Conservation (phyloP, 2,888 invertebrate genomes). For the Coronaproctus castanopsis region DNA sequence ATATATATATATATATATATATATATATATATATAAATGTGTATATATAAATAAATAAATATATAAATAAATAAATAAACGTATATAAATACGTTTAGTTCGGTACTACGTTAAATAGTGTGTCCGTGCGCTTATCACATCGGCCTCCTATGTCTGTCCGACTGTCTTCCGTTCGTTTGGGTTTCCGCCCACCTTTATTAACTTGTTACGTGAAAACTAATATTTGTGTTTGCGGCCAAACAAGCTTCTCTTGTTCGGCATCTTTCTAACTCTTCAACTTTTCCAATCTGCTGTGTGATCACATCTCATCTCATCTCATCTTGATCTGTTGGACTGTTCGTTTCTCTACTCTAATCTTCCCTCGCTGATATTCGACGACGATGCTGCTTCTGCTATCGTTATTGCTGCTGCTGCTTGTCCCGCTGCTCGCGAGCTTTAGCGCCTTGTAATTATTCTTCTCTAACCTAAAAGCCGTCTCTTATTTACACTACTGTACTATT, state of each 20-base stretch:
- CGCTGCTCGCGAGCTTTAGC: constrained; percentile 12
- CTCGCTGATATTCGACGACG: too few species aligned
- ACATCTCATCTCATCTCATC: not conserved
- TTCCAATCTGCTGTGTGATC: not conserved
- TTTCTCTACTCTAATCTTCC: too few species aligned
- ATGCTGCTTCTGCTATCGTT: too few species aligned
- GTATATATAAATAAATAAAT: too few species aligned
- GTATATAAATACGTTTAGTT: too few species aligned
- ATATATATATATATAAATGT: too few species aligned
- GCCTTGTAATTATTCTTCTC: constrained; percentile 10
- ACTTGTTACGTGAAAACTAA: constrained; percentile 13
- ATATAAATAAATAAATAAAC: too few species aligned
- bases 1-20: too few species aligned
- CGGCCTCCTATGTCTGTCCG: not conserved
- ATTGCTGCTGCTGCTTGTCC: too few species aligned
- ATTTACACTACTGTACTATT: too few species aligned
- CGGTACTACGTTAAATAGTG: too few species aligned
- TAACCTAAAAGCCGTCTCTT: not conserved
- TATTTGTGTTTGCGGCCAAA: constrained; percentile 13
- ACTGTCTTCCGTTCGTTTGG: not conserved
- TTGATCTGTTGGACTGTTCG: not conserved
- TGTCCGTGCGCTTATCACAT: not conserved
- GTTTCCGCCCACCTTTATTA: constrained; percentile 8
- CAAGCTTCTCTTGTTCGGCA: constrained; percentile 8
- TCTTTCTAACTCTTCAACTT: not conserved